phyloP scores from a whole-genome alignment of 2,797 vertebrate species.

The Dromococcyx pavoninus region DNA sequence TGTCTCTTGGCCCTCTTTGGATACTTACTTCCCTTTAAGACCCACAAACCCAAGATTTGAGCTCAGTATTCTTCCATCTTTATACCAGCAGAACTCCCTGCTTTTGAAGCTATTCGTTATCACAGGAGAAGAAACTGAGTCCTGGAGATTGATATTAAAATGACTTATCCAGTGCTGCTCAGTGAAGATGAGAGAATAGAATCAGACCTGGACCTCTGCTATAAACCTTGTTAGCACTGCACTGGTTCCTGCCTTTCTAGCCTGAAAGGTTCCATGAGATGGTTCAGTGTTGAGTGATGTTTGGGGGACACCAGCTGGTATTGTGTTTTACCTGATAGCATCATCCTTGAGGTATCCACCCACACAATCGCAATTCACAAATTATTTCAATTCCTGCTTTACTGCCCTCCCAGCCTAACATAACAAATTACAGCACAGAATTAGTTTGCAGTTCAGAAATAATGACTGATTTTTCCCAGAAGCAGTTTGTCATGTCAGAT shows the following conservation, averaged over 20 bases:
- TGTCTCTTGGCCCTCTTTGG: background rate
- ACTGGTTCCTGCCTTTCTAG: background rate
- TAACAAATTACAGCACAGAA: background rate
- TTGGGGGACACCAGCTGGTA: background rate
- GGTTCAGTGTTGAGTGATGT: background rate
- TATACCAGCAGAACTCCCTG: background rate
- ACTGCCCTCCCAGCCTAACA: slow-evolving; percentile 21
- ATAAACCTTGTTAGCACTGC: background rate
- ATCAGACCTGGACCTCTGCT: background rate
- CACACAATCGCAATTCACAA: background rate
- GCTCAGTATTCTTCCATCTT: background rate
- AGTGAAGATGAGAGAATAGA: background rate
- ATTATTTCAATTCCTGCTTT: background rate
- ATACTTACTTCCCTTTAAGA: background rate
- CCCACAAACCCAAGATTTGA: background rate
- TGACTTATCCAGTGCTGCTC: background rate
- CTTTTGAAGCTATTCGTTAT: background rate
- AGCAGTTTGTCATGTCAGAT: background rate
- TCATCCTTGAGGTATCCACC: slow-evolving; percentile 8
- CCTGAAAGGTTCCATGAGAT: background rate
- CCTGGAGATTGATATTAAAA: background rate
- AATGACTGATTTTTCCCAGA: background rate
- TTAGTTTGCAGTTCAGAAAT: background rate
- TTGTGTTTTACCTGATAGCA: background rate
- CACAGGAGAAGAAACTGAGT: background rate